Percentiles rank a stretch among this genome's conserved stretches.
These are phyloP conservation scores for Lasioglossum lativentre DNA, from an alignment of 2,888 invertebrate genomes.

Conservation along the genomic window DNA sequence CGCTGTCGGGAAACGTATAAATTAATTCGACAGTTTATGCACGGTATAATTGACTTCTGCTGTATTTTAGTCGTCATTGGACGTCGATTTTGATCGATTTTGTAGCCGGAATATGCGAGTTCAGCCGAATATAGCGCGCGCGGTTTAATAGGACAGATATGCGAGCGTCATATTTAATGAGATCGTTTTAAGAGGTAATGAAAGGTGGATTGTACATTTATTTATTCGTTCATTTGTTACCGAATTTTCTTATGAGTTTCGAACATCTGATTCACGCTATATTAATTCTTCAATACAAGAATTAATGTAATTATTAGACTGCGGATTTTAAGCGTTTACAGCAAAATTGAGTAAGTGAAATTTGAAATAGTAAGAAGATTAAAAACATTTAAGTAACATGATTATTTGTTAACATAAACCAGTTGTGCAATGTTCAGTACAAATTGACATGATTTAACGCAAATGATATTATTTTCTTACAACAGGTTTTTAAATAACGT, in stretches of 20 bases:
- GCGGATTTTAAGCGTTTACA: no score
- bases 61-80: background rate
- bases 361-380: no score
- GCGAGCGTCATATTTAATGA: background rate
- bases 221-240: background rate
- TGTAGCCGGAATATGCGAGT: background rate
- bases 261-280: background rate
- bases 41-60: background rate
- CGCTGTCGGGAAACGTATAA: background rate
- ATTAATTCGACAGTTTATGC: background rate
- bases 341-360: no score
- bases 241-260: background rate
- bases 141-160: background rate
- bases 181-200: background rate
- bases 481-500: no score
- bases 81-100: background rate
- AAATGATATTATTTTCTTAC: no score
- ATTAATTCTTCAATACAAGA: background rate
- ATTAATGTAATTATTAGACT: background rate
- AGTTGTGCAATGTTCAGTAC: no score
- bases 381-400: no score
- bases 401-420: no score
- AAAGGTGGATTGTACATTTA: no score
- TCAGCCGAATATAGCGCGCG: background rate
- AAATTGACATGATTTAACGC: no score